These are phyloP conservation scores for Dichetophora obliterata DNA, from an alignment of 2,888 invertebrate species.

Conservation along the genomic window DNA sequence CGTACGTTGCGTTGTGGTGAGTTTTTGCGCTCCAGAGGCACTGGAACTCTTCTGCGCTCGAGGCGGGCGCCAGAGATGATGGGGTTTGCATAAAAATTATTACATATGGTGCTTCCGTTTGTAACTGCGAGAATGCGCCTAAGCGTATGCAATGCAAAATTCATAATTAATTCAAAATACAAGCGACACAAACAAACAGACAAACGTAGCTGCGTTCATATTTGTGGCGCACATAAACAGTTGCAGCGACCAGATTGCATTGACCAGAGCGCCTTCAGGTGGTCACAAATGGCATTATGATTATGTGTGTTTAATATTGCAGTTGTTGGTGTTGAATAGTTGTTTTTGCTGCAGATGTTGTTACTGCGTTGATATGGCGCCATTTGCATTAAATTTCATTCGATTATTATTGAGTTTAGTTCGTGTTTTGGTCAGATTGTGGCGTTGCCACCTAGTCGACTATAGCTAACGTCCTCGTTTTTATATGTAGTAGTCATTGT, in stretches of 20 bases:
- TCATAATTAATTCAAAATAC: slow-evolving; percentile 27
- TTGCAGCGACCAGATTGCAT: slow-evolving; percentile 16
- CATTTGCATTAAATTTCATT: slow-evolving; percentile 32
- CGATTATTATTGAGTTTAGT: slow-evolving; percentile 37
- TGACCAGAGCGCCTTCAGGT: slow-evolving; percentile 3
- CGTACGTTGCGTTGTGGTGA: neutral
- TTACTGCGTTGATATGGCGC: neutral
- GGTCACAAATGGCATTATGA: slow-evolving; percentile 23
- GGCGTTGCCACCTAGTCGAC: slow-evolving; percentile 18
- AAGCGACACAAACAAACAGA: neutral
- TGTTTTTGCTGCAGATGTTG: neutral
- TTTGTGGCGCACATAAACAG: neutral
- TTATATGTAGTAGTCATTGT: neutral
- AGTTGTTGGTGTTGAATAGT: slow-evolving; percentile 4
- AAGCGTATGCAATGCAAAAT: slow-evolving; percentile 26
- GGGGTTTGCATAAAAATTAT: neutral
- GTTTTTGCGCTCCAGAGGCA: neutral
- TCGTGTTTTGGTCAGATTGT: slow-evolving; percentile 28
- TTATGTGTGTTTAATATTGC: neutral
- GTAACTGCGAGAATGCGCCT: neutral
- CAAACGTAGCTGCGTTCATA: neutral
- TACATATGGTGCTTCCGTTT: neutral
- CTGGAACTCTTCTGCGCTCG: neutral
- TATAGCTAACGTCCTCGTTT: neutral
- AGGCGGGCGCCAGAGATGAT: neutral